Evolutionary conservation across 2,113 vertebrate genomes (phyloP).

Genomic region (Elephantulus edwardii): DNA sequence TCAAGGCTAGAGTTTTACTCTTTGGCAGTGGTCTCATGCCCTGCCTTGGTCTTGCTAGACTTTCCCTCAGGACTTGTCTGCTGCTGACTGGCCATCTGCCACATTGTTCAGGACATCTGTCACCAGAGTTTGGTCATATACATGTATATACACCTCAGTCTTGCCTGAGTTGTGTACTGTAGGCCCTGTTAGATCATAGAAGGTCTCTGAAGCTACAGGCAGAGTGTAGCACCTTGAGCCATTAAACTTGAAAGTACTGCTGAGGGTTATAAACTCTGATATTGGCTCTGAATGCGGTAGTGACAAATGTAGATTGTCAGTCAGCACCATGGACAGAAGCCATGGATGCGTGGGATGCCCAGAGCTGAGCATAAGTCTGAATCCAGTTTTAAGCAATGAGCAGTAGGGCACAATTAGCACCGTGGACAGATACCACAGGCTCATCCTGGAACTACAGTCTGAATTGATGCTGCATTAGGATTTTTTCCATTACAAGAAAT

Average conservation of each 20-base stretch:
- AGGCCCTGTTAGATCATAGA: not conserved
- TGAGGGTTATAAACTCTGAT: not conserved
- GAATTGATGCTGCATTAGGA: not conserved
- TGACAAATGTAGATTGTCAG: not conserved
- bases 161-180: slow-evolving; percentile 14
- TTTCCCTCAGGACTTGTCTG: slow-evolving; percentile 4
- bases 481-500: slow-evolving; percentile 26
- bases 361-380: not conserved
- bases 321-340: slow-evolving; percentile 50
- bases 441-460: not conserved
- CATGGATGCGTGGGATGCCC: rapidly evolving
- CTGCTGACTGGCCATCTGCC: slow-evolving; percentile 9
- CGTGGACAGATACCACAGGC: slow-evolving; percentile 31
- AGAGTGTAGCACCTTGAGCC: not conserved
- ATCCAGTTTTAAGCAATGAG: not conserved
- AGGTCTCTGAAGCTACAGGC: not conserved
- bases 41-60: slow-evolving; percentile 24
- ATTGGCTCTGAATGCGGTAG: not conserved
- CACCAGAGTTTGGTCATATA: not conserved
- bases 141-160: not conserved
- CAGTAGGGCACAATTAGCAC: not conserved
- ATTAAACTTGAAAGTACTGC: not conserved
- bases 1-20: slow-evolving; percentile 4
- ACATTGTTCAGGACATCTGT: not conserved
- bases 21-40: not conserved